Evolutionary conservation across 2,888 invertebrate species (phyloP).

Genomic region (Smittia sp.): DNA sequence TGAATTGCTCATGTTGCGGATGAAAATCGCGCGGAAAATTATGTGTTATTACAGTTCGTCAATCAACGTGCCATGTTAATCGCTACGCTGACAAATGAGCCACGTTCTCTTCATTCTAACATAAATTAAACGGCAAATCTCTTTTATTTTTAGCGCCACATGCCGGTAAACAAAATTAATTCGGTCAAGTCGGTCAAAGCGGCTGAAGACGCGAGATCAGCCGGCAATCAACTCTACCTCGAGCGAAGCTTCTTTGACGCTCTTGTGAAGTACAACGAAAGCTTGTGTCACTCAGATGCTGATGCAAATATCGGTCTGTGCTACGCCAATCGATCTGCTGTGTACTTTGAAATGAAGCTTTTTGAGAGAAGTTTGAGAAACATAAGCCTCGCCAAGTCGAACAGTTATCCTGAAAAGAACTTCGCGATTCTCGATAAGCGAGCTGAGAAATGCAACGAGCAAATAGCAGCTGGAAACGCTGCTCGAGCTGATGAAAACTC

Average conservation of each 20-base stretch:
- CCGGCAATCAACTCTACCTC: conserved; percentile 21
- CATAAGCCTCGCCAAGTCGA: conserved; percentile 61
- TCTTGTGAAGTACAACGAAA: conserved; percentile 59
- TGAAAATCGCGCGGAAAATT: no score
- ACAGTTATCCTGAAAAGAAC: conserved; percentile 58
- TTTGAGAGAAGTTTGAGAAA: conserved; percentile 67
- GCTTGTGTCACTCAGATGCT: conserved; percentile 62
- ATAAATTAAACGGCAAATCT: background rate
- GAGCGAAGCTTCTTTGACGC: conserved; percentile 49
- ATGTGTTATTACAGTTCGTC: no score
- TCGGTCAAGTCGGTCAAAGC: background rate
- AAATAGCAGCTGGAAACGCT: conserved; percentile 42
- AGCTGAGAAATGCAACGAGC: conserved; percentile 56
- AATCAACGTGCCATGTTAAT: no score
- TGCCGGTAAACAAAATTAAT: background rate
- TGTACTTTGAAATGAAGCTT: conserved; percentile 63
- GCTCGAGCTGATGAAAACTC: background rate
- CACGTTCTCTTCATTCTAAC: no score
- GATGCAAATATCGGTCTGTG: conserved; percentile 44
- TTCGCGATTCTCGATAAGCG: conserved; percentile 61
- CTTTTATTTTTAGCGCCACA: background rate
- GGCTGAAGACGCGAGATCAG: background rate
- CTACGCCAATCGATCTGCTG: conserved; percentile 64
- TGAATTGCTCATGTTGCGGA: no score
- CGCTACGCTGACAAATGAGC: no score